Base-by-base conservation (phyloP, 35 echinoderm and acorn worm species). In the Apostichopus parvimensis region DNA sequence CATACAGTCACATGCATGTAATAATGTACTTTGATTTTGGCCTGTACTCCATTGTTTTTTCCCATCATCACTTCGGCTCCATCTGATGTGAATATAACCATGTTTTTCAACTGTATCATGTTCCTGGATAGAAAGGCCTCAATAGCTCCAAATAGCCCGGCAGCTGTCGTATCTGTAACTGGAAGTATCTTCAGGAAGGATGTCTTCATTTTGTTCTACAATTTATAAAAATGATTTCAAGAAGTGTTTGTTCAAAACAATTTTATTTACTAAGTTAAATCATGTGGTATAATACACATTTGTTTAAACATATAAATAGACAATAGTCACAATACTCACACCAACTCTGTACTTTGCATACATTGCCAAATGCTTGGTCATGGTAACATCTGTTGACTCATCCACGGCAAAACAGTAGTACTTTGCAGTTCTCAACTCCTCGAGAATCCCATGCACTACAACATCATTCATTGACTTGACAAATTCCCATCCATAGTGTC, bases 151-250 rank as follows among this genome's bases (percentile, higher is more conserved):
- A 73, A 73, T 73, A 73, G 70, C 20, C 70, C 70, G 12, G 70
- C 70, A 73, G 70, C 70, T 73, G 70, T 73, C 20, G 70, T 73
- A 73, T 73, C 70, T 73, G 70, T 73, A 20, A 73, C 70, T 73
- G 12, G 12, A 14, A 73, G 70, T 73, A 73, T 0, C 70, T 73
- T 73, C 70, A 73, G 70, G 20, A 73, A 73, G 12, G 70, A 73
- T 73, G 70, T 73, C 70, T 73, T 73, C 70, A 73, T 73, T 73
- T 73, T 0, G 70, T 73, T 1, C n/a, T 20, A 14, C 12, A 14
- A 73, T 73, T 73, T 20, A 73, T 14, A 14, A 73, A 20, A 20
- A 73, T 12, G 20, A 73, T 14, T 73, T 14, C 12, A 73, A 73
- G 12, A 73, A 73, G 70, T 73, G 70, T 73, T 73, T 73, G 70